Conservation (phyloP, 2,113 vertebrate species). For the Clarias batrachus region DNA sequence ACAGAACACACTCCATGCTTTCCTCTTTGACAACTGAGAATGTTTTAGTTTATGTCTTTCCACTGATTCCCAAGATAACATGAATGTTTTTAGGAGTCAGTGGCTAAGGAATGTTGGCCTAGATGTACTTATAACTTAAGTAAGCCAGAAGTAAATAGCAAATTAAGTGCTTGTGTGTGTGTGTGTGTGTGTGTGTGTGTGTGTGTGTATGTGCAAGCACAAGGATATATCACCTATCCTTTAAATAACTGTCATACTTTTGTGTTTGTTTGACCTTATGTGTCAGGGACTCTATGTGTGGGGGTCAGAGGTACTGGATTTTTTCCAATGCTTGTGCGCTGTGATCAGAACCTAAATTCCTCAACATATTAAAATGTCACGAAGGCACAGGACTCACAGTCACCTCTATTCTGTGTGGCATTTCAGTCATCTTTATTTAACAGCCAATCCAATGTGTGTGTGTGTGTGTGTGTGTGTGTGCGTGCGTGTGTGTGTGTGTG, state of each 20-base stretch:
- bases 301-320: conserved; percentile 36
- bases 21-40: background rate
- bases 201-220: background rate
- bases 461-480: background rate
- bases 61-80: background rate
- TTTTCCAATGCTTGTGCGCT: background rate
- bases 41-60: background rate
- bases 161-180: background rate
- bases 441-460: background rate
- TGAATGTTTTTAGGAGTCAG: background rate
- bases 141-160: background rate
- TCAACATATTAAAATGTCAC: conserved; percentile 41
- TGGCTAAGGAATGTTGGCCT: background rate
- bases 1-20: conserved; percentile 7
- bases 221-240: conserved; percentile 34
- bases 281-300: conserved; percentile 26
- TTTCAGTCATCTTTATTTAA: conserved; percentile 13
- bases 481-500: background rate
- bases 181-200: background rate
- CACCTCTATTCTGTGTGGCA: conserved; percentile 8
- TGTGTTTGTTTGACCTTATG: conserved; percentile 42
- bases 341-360: conserved; percentile 23
- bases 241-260: conserved; percentile 34
- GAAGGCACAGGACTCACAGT: conserved; percentile 28
- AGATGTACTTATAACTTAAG: background rate